Conservation (phyloP, 1,140 invertebrate species). For the Diachasmimorpha longicaudata region DNA sequence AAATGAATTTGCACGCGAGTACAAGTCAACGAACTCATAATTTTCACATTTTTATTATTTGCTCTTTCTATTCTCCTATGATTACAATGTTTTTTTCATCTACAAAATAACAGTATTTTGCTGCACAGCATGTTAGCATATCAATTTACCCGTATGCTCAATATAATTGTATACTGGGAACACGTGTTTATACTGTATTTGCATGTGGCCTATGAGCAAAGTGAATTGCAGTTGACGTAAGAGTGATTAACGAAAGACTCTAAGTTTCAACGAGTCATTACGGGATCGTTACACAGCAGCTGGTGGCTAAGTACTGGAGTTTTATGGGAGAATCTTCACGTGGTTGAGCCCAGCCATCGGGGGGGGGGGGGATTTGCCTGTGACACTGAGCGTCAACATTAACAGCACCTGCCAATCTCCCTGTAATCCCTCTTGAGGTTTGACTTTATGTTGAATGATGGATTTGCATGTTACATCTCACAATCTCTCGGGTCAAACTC, state of each 20-base stretch:
- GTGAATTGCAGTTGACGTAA: neutral
- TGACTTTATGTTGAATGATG: neutral
- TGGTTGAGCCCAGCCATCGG: neutral
- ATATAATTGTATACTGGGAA: neutral
- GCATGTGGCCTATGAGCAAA: neutral
- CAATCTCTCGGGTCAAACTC: neutral
- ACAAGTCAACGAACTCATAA: neutral
- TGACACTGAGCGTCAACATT: neutral
- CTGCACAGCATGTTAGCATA: neutral
- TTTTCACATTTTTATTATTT: constrained; percentile 38
- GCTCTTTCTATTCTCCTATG: neutral
- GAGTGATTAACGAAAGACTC: neutral
- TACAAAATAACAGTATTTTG: neutral
- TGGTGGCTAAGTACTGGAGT: neutral
- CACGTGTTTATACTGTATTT: too few relatives aligned
- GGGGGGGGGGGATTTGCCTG: neutral
- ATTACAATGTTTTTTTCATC: neutral
- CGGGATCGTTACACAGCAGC: neutral
- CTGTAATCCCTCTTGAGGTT: neutral
- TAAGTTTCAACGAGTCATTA: neutral
- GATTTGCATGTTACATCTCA: neutral
- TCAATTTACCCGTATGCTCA: neutral
- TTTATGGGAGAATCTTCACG: neutral
- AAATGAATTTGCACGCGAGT: neutral
- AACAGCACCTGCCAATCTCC: neutral